phyloP scores from a whole-genome alignment of 2,888 invertebrate species.

The Frankliniella fusca region DNA sequence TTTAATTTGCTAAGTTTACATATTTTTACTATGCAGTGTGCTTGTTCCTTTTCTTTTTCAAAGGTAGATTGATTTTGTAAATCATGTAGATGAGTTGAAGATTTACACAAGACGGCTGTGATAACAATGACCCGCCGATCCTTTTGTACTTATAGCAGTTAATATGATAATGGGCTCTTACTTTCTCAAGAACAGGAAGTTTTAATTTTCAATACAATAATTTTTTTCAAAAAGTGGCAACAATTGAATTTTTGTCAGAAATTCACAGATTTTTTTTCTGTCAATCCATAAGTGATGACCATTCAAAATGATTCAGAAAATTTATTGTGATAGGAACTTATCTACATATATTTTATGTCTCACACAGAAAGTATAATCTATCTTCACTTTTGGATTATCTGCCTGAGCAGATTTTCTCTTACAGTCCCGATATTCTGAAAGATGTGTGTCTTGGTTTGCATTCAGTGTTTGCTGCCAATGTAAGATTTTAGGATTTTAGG shows the following conservation, averaged over 20 bases:
- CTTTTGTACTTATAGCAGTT: neutral
- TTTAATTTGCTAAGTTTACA: neutral
- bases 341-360: neutral
- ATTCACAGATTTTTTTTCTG: neutral
- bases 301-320: neutral
- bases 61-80: neutral
- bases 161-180: neutral
- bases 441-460: neutral
- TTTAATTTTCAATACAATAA: neutral
- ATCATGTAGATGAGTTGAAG: neutral
- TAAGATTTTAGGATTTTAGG: neutral
- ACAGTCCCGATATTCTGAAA: too few species aligned
- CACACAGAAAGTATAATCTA: neutral
- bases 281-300: neutral
- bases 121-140: conserved; percentile 11
- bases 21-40: neutral
- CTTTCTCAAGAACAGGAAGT: neutral
- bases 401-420: neutral
- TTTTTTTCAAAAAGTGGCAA: neutral
- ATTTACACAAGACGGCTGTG: conserved; percentile 11
- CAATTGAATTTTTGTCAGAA: neutral
- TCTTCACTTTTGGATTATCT: neutral
- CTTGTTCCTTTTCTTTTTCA: neutral
- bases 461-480: neutral
- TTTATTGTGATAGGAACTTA: neutral